Conservation (phyloP, 2,113 vertebrate species). For the Sphyrna mokarran region DNA sequence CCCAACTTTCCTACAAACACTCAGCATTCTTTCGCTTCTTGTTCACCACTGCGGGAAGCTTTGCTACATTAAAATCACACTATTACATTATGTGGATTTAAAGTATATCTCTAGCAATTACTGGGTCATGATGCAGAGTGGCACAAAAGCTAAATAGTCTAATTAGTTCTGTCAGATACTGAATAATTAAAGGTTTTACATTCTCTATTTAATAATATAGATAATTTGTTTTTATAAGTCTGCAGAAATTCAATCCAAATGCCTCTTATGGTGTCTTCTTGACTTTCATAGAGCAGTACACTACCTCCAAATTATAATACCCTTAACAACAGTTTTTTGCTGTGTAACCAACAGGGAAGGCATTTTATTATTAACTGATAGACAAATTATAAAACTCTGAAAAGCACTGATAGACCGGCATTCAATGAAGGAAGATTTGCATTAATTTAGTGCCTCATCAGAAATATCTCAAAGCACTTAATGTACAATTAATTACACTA, state of each 20-base stretch:
- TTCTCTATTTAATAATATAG: background rate
- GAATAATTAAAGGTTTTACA: background rate
- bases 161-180: background rate
- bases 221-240: background rate
- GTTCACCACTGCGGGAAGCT: background rate
- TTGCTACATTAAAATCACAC: background rate
- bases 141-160: background rate
- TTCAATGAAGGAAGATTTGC: background rate
- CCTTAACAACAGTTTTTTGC: background rate
- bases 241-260: background rate
- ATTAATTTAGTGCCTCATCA: background rate
- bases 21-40: background rate
- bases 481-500: background rate
- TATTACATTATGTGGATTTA: background rate
- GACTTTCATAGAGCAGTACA: background rate
- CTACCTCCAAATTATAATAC: background rate
- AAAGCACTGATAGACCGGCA: background rate
- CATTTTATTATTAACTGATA: background rate
- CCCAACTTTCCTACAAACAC: too few relatives aligned
- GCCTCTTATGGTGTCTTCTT: background rate
- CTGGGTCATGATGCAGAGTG: background rate
- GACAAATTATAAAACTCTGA: background rate
- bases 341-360: background rate
- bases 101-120: background rate
- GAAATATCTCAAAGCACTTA: background rate